Evolutionary conservation across 2,888 invertebrate genomes (phyloP).

Genomic region (Cryptocephalus primarius): DNA sequence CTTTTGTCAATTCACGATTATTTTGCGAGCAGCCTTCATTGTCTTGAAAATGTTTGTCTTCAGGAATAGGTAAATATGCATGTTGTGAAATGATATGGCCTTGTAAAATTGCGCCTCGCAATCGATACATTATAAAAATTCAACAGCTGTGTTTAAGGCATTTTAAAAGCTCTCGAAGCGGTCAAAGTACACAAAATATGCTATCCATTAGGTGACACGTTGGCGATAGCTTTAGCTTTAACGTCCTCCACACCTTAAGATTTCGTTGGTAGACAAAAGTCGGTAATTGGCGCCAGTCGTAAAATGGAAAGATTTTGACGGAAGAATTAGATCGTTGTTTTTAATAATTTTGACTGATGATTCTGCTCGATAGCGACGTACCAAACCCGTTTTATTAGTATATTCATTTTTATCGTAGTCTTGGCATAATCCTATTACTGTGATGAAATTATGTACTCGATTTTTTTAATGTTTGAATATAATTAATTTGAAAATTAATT

Average conservation of each 20-base stretch:
- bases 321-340: conserved; percentile 2
- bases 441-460: too few relatives aligned
- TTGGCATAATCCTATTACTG: neutral
- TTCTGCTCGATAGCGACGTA: neutral
- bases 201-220: conserved; percentile 8
- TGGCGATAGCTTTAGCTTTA: neutral
- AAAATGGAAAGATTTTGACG: conserved; percentile 6
- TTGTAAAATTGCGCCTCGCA: conserved; percentile 25
- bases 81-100: conserved; percentile 24
- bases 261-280: neutral
- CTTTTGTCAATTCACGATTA: too few relatives aligned
- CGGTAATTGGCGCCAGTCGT: conserved; percentile 8
- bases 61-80: conserved; percentile 5
- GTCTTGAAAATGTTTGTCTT: conserved; percentile 6
- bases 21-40: too few relatives aligned
- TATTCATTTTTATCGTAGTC: neutral
- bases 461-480: too few relatives aligned
- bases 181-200: neutral
- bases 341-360: neutral
- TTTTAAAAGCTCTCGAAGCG: conserved; percentile 14
- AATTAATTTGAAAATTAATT: too few relatives aligned
- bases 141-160: conserved; percentile 26
- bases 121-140: conserved; percentile 26
- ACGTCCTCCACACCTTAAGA: conserved; percentile 6
- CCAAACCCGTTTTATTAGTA: neutral